These are phyloP conservation scores for Musca domestica DNA, from an alignment of 1,140 invertebrate genomes.

Conservation along the genomic window DNA sequence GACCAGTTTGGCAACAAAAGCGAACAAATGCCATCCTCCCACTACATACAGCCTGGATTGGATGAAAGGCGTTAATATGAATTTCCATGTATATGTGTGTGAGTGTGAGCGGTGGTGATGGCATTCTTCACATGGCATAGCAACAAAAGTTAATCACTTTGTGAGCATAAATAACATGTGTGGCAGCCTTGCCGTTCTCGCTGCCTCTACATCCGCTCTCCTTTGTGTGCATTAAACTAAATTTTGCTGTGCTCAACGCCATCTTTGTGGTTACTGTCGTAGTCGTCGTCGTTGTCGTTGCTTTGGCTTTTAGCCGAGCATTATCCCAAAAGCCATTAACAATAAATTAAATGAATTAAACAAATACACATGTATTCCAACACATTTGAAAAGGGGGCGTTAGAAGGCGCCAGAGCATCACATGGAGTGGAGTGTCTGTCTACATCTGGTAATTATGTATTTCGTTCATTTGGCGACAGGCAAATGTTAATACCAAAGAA, in stretches of 20 bases:
- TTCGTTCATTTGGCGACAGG: too few species aligned
- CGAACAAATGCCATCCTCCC: background rate
- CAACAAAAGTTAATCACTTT: slow-evolving; percentile 1
- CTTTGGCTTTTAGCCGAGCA: background rate
- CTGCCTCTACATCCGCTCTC: background rate
- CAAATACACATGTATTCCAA: slow-evolving; percentile 1
- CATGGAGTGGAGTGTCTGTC: too few species aligned
- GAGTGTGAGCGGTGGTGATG: too few species aligned
- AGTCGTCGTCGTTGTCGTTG: too few species aligned
- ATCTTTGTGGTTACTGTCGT: background rate
- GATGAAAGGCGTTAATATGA: background rate
- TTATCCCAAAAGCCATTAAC: slow-evolving; percentile 2
- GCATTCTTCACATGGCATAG: too few species aligned
- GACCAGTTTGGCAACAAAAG: too few species aligned
- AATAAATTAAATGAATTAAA: slow-evolving; percentile 13
- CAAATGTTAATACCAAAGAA: too few species aligned
- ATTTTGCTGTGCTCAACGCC: too few species aligned
- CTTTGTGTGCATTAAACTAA: background rate
- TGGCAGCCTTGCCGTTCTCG: too few species aligned
- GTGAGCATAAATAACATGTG: background rate
- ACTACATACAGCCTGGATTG: background rate
- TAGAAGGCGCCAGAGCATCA: too few species aligned
- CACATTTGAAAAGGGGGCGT: too few species aligned
- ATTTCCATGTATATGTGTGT: background rate
- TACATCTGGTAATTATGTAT: too few species aligned